Evolutionary conservation across 2,113 vertebrate genomes (phyloP), one percentile per base, ranked within the genome.

Genomic region (Oncorhynchus clarkii): DNA sequence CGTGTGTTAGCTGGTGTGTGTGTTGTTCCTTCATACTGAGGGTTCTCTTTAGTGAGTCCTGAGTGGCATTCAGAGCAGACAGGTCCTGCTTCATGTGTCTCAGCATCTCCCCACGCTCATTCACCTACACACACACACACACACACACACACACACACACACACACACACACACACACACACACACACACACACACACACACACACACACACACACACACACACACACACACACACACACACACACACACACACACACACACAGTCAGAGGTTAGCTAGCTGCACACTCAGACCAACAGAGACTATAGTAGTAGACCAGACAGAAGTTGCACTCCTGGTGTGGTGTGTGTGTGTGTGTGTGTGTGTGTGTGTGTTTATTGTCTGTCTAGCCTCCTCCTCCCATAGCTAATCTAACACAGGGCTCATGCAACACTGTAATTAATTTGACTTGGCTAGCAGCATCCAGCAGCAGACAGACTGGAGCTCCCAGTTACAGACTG

Each of bases 21-120:
- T 83, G 82, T 74, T 86, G 78, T 82, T 89, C 86, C 81, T 89
- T 90, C 78, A 81, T 45, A 54, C 81, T 80, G 78, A 88, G 76
- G 31, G 82, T 86, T 86, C 81, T 92, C 80, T 79, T 88, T 76
- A 87, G 81, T 74, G 74, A 88, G 24, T 88, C 84, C 81, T 86
- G 81, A 27, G 86, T 72, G 80, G 83, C 81, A 83, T 27, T 80
- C 70, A 82, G 74, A 45, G 78, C 67, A 67, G 78, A 80, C 79
- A 80, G 34, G 64, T 89, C 83, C 73, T 83, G 82, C 80, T 88
- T 78, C 76, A 88, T 82, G 81, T 82, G 81, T 64, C 60, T 81
- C 31, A 70, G 78, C 27, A 71, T 75, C 67, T 86, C 81, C 48
- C 81, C 82, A 48, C 45, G 66, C 26, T 74, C 80, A 69, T 86